Base-by-base conservation (phyloP, 2,797 vertebrate species). In the Rhinatrema bivittatum region DNA sequence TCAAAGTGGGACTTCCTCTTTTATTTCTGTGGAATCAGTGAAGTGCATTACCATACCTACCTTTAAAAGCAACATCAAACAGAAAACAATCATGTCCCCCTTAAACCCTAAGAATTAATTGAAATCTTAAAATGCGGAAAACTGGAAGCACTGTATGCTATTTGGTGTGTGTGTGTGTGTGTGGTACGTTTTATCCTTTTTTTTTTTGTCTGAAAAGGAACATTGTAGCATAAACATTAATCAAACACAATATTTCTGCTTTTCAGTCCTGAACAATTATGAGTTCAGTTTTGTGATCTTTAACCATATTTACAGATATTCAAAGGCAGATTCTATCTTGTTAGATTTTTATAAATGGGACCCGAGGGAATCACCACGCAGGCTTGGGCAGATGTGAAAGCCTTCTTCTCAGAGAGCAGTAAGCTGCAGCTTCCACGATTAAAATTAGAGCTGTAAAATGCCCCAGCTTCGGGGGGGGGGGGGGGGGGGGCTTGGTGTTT, bases 281-380 rank as follows among this genome's bases (percentile, higher is more conserved):
- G 62, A 74, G 53, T 32, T 50, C 53, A 34, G 68, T 75, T 71
- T 61, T 79, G 76, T 81, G 74, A 80, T 85, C 79, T 85, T 78
- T 68, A 68, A 60, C 71, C 53, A 18, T 80, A 82, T 81, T 84
- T 83, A 78, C 82, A 77, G 79, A 82, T 74, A 80, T 61, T 79
- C 78, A 79, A 65, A 84, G 79, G 74, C 77, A 74, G 76, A 79
- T 74, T 74, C 77, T 72, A 67, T 84, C 83, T 79, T 83, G 79
- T 81, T 76, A 68, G 72, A 73, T 65, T 75, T 69, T 70, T 74
- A 73, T 69, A 82, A 83, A 82, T 75, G 73, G 72, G 69, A 68
- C 70, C 58, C 73, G 44, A 39, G 78, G 73, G 72, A 77, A 74
- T 61, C 65, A 0, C 52, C 47, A 20, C 64, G 66, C 64, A 70